Evolutionary conservation across 2,797 vertebrate genomes (phyloP).

Genomic region (Oryzias sinensis): DNA sequence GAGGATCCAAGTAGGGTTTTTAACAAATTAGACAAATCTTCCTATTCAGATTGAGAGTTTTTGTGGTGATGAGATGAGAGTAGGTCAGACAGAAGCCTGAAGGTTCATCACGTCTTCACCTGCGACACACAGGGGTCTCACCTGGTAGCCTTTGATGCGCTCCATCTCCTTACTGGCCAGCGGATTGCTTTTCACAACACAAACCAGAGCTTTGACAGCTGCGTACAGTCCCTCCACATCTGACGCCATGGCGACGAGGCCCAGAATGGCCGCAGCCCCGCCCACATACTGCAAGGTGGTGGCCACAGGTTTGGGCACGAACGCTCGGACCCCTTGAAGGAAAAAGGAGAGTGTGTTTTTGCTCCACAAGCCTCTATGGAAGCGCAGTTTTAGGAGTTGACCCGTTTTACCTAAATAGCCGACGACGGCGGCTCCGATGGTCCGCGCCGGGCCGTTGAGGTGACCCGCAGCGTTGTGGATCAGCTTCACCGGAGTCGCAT

Average conservation of each 20-base stretch:
- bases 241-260: conserved; percentile 97
- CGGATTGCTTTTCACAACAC: conserved; percentile 97
- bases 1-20: no score
- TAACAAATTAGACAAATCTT: no score
- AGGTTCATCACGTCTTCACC: no score
- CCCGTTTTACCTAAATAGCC: conserved; percentile 89
- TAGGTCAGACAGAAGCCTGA: no score
- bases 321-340: conserved; percentile 91
- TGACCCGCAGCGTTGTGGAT: conserved; percentile 94
- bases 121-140: conserved; percentile 42
- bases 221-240: conserved; percentile 98
- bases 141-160: conserved; percentile 98
- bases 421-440: conserved; percentile 90
- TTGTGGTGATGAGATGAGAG: no score
- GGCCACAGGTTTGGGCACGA: conserved; percentile 94
- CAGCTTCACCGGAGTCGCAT: conserved; percentile 94
- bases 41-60: no score
- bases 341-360: neutral
- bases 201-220: conserved; percentile 96
- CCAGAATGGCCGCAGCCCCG: conserved; percentile 95
- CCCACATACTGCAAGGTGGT: conserved; percentile 95
- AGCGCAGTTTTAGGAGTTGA: no score
- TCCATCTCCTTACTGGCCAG: conserved; percentile 99
- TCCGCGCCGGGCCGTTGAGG: conserved; percentile 91
- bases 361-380: no score